phyloP scores from a whole-genome alignment of 2,797 vertebrate genomes.

The Coregonus ussuriensis region DNA sequence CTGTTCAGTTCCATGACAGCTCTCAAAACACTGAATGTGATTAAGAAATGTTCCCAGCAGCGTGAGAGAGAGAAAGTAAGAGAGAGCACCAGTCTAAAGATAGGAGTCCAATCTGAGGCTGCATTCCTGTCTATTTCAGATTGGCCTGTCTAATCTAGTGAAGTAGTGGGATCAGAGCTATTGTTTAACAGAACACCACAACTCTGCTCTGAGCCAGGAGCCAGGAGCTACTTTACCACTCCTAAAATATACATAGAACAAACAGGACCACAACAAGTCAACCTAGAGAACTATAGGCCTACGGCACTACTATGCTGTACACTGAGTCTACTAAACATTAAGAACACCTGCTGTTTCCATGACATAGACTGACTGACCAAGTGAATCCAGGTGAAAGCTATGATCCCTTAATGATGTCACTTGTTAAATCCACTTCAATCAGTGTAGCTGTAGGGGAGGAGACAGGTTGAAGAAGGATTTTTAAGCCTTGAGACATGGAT shows the following conservation, averaged over 20 bases:
- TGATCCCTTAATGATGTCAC: no score
- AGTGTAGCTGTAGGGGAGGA: no score
- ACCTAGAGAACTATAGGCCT: neutral
- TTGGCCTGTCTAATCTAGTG: slow-evolving; percentile 11
- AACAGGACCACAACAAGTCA: neutral
- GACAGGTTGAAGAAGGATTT: no score
- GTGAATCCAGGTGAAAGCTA: no score
- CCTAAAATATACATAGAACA: neutral
- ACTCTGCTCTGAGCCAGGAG: neutral
- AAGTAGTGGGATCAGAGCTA: slow-evolving; percentile 5
- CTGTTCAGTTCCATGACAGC: slow-evolving; percentile 48
- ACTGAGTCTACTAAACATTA: no score
- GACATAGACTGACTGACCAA: no score
- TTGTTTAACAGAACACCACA: slow-evolving; percentile 13
- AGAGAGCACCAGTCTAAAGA: slow-evolving; percentile 36
- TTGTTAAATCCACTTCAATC: no score
- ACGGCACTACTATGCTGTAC: no score
- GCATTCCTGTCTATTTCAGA: slow-evolving; percentile 53
- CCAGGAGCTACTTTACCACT: neutral
- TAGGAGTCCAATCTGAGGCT: slow-evolving; percentile 24
- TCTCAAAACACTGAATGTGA: slow-evolving; percentile 59
- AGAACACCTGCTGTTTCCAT: no score
- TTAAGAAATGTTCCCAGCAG: slow-evolving; percentile 56
- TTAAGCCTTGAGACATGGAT: no score
- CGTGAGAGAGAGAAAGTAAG: slow-evolving; percentile 37